phyloP scores from a whole-genome alignment of 2,113 vertebrate genomes.

The Prunella himalayana region DNA sequence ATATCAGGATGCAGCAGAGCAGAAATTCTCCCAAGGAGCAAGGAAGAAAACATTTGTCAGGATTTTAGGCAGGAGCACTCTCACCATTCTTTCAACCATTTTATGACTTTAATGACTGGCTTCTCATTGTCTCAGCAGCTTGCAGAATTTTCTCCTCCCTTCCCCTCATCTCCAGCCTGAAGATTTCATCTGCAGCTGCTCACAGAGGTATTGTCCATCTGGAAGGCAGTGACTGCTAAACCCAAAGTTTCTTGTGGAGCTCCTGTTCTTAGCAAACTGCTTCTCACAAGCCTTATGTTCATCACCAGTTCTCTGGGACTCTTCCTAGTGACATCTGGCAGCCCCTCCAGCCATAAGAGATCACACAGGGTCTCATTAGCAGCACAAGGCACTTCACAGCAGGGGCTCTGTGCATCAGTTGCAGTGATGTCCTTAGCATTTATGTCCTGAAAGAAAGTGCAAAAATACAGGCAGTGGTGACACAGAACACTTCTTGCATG shows the following conservation, averaged over 20 bases:
- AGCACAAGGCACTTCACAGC: neutral
- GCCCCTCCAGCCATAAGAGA: neutral
- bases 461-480: neutral
- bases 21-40: neutral
- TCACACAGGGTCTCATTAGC: slow-evolving; percentile 11
- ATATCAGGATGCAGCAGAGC: neutral
- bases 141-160: neutral
- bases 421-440: neutral
- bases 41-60: neutral
- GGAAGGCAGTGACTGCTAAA: neutral
- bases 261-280: neutral
- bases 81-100: neutral
- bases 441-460: neutral
- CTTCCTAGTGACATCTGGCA: neutral
- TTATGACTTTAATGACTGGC: neutral
- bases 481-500: neutral
- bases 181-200: neutral
- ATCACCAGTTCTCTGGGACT: neutral
- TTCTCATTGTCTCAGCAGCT: neutral
- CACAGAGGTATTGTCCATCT: neutral
- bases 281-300: neutral
- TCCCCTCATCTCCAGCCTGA: neutral
- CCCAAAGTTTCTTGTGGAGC: neutral
- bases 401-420: neutral
- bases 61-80: neutral